phyloP scores from a whole-genome alignment of 2,113 vertebrate species.

The Pedionomus torquatus region DNA sequence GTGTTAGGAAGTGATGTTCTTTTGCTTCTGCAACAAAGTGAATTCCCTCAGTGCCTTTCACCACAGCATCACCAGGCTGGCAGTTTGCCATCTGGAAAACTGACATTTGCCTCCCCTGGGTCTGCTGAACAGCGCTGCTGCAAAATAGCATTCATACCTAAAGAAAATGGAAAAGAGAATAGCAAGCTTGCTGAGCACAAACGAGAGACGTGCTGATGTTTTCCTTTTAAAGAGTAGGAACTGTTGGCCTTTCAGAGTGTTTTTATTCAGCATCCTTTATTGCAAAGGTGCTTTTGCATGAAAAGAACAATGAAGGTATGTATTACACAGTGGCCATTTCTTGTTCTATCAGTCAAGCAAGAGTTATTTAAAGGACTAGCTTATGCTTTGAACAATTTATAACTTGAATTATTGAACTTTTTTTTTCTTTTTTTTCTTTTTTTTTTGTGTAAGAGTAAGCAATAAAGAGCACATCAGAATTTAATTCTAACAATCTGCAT shows the following conservation, averaged over 20 bases:
- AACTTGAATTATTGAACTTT: neutral
- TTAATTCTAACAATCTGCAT: neutral
- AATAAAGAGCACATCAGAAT: neutral
- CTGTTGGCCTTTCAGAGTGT: neutral
- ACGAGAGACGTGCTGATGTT: neutral
- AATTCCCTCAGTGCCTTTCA: constrained; percentile 44
- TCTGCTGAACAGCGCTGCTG: neutral
- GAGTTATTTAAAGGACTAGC: neutral
- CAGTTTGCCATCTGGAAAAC: constrained; percentile 59
- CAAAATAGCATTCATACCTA: neutral
- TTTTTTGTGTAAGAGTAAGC: neutral
- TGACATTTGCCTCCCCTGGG: constrained; percentile 58
- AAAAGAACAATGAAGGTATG: neutral
- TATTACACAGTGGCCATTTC: neutral
- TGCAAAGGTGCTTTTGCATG: neutral
- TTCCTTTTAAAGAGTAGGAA: constrained; percentile 25
- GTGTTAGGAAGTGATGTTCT: constrained; percentile 5
- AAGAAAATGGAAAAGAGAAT: constrained; percentile 47
- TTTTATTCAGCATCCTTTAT: constrained; percentile 25
- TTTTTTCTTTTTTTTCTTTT: neutral
- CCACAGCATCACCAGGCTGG: neutral
- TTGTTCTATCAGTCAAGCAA: neutral
- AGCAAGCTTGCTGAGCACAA: constrained; percentile 35
- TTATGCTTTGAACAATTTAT: neutral
- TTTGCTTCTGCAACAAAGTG: constrained; percentile 19